Evolutionary conservation across 2,888 invertebrate species (phyloP).

Genomic region (Dicyrtomina minuta): DNA sequence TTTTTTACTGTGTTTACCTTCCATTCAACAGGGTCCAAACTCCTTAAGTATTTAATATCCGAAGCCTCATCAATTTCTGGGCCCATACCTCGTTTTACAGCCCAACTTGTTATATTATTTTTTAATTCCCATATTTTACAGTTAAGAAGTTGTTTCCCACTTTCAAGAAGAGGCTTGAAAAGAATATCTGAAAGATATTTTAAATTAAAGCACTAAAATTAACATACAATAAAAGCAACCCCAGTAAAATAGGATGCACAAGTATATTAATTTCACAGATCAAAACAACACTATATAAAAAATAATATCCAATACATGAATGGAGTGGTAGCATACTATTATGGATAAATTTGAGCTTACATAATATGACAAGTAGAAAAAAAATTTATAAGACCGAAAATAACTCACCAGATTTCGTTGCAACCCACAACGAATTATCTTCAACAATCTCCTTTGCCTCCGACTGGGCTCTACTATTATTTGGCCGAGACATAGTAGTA

Average conservation of each 20-base stretch:
- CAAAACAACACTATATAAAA: no score
- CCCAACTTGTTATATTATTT: conserved; percentile 32
- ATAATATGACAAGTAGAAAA: no score
- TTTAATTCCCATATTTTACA: neutral
- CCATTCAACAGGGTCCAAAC: conserved; percentile 94
- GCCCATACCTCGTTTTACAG: conserved; percentile 12
- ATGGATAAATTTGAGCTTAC: no score
- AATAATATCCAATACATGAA: no score
- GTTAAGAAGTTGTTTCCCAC: conserved; percentile 35
- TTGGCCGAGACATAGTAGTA: conserved; percentile 17
- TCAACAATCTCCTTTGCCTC: conserved; percentile 18
- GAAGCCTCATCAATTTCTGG: conserved; percentile 61
- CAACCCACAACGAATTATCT: neutral
- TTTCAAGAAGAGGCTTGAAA: conserved; percentile 40
- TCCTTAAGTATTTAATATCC: conserved; percentile 78
- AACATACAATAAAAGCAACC: no score
- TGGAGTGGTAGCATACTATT: no score
- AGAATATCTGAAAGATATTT: conserved; percentile 50
- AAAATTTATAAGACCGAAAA: no score
- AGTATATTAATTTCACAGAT: no score
- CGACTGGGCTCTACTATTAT: conserved; percentile 17
- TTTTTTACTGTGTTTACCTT: no score
- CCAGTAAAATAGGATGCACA: no score
- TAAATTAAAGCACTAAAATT: neutral
- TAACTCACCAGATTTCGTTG: neutral